Percentiles rank a stretch among this genome's conserved stretches.
Conservation (phyloP, 1,140 invertebrate species). For the Temnothorax nylanderi region DNA sequence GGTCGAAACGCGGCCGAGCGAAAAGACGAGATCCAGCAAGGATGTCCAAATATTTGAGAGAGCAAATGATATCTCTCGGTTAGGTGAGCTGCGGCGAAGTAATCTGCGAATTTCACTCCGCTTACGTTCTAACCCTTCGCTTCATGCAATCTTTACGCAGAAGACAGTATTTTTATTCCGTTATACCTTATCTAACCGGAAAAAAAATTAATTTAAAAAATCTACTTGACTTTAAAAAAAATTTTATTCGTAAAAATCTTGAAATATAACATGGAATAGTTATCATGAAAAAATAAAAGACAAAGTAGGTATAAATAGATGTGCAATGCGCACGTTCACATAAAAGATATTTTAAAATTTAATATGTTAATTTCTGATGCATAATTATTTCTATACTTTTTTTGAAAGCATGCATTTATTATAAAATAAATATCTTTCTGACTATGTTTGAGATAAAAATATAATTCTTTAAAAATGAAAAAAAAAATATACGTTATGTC, state of each 20-base stretch:
- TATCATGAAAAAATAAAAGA: not conserved
- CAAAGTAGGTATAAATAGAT: not conserved
- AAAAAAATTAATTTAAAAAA: constrained; percentile 28
- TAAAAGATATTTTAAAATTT: constrained; percentile 12
- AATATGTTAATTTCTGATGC: not conserved
- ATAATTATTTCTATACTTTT: not conserved
- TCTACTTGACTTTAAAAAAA: not conserved
- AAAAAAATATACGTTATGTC: not conserved
- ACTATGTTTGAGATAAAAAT: not conserved
- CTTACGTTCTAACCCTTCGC: constrained; percentile 31
- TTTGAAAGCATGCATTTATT: not conserved
- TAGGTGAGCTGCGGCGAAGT: constrained; percentile 41
- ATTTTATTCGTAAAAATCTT: not conserved
- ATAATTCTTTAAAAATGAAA: not conserved
- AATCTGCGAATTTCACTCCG: constrained; percentile 41
- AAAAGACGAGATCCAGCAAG: constrained; percentile 52
- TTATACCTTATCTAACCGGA: not conserved
- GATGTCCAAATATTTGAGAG: constrained; percentile 74
- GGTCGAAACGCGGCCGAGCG: constrained; percentile 57
- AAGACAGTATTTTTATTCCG: constrained; percentile 28
- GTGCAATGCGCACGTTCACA: not conserved
- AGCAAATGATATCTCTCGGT: constrained; percentile 73
- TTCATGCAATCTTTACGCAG: constrained; percentile 9
- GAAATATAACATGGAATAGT: constrained; percentile 4
- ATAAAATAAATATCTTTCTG: not conserved